Base-by-base conservation (phyloP, 2,888 invertebrate genomes). In the Acronicta alni region DNA sequence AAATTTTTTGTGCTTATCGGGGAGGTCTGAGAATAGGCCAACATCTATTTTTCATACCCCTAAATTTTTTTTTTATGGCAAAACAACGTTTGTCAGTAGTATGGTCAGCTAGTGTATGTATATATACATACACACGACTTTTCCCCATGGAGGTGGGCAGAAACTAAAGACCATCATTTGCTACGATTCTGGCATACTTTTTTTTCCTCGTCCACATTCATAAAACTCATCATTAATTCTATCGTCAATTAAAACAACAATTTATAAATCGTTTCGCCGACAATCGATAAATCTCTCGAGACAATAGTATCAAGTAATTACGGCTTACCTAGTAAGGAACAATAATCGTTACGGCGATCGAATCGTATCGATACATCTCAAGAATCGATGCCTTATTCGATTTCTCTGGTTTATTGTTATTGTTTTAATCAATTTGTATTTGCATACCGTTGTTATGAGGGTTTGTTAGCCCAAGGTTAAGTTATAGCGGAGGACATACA, bases 221-320 rank as follows among this genome's bases (percentile, higher is more conserved):
- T 69, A 68, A 45, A 37, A 57, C 60, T 46, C 51, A 61, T 69
- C 17, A 66, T 71, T 80, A 82, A 76, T 70, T 67, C 62, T 61
- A 75, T 63, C 54, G 63, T 77, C 75, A 77, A 78, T 80, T 78
- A 75, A 78, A 75, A 72, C 52, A 66, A 62, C 62, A 75, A 75
- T 64, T 66, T 66, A 77, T 77, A 75, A 64, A 72, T 61, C 72
- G 58, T 59, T 67, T 37, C 32, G 57, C 69, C 79, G 62, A 65
- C 80, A 81, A 85, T 82, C 85, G 76, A 79, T 84, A 84, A 88
- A 89, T 88, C 87, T 86, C 77, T 73, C 67, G 80, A 84, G 77
- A 90, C 91, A 91, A 90, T 91, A 89, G 84, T 83, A 83, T 74
- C 77, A 69, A 84, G 89, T 90, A 92, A 92, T 92, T 92, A 92